phyloP scores from a whole-genome alignment of 2,797 vertebrate genomes.

The Lacerta bilineata region DNA sequence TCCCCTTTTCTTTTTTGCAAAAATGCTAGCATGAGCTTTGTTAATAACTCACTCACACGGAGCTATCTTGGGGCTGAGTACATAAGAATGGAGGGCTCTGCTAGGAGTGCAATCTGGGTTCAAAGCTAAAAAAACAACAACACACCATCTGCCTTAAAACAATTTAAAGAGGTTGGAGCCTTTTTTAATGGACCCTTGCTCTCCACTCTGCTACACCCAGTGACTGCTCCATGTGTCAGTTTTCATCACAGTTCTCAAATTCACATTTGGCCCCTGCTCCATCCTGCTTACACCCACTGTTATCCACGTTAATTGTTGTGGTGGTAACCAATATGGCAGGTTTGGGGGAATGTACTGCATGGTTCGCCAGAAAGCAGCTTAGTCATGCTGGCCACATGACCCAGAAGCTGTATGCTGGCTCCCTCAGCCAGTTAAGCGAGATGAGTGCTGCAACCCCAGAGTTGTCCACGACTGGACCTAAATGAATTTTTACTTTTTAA shows the following conservation, averaged over 20 bases:
- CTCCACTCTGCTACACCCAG: not conserved
- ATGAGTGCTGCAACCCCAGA: too few relatives aligned
- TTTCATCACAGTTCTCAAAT: not conserved
- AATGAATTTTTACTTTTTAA: too few relatives aligned
- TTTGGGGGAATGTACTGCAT: not conserved
- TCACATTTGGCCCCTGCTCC: too few relatives aligned
- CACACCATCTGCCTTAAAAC: not conserved
- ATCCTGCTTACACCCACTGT: too few relatives aligned
- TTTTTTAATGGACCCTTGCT: not conserved
- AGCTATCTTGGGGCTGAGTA: not conserved
- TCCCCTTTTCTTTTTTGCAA: not conserved
- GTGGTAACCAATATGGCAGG: too few relatives aligned
- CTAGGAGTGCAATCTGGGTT: not conserved
- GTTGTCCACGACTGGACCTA: too few relatives aligned
- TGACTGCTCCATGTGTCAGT: not conserved
- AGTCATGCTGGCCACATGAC: too few relatives aligned
- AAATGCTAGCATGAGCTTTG: not conserved
- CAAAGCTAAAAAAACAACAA: not conserved
- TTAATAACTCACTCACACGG: constrained; percentile 2
- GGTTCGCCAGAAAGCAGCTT: too few relatives aligned
- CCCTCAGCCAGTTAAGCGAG: too few relatives aligned
- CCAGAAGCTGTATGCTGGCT: too few relatives aligned
- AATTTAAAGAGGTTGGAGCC: not conserved
- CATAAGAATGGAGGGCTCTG: not conserved
- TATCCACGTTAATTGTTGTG: too few relatives aligned